Evolutionary conservation across 2,113 vertebrate species (phyloP).

Genomic region (Colius striatus): DNA sequence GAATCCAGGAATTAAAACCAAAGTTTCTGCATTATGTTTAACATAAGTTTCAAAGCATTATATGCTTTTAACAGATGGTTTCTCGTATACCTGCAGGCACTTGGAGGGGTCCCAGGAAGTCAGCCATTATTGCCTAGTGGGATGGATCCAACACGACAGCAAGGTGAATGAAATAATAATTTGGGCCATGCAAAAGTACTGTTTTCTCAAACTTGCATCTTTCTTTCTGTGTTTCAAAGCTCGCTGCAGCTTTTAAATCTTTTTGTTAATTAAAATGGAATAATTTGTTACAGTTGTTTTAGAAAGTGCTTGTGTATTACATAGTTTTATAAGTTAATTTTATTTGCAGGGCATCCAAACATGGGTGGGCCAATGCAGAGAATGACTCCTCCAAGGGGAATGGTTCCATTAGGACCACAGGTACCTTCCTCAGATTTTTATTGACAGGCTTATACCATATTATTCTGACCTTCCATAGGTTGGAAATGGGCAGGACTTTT

Average conservation of each 20-base stretch:
- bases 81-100: slow-evolving; percentile 79
- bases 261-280: background rate
- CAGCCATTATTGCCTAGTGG: slow-evolving; percentile 94
- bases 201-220: background rate
- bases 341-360: slow-evolving; percentile 90
- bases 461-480: background rate
- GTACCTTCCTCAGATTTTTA: slow-evolving; percentile 71
- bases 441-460: background rate
- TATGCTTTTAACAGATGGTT: background rate
- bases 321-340: background rate
- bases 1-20: background rate
- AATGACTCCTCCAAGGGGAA: slow-evolving; percentile 97
- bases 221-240: background rate
- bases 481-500: background rate
- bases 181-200: background rate
- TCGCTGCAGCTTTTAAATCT: background rate
- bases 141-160: slow-evolving; percentile 97
- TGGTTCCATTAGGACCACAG: slow-evolving; percentile 97
- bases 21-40: background rate
- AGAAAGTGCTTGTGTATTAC: background rate
- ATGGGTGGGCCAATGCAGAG: slow-evolving; percentile 98
- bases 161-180: slow-evolving; percentile 79
- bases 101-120: slow-evolving; percentile 93
- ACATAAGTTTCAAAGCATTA: background rate
- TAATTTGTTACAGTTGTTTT: background rate